Evolutionary conservation across 2,797 vertebrate species (phyloP).

Genomic region (Ambastaia sidthimunki): DNA sequence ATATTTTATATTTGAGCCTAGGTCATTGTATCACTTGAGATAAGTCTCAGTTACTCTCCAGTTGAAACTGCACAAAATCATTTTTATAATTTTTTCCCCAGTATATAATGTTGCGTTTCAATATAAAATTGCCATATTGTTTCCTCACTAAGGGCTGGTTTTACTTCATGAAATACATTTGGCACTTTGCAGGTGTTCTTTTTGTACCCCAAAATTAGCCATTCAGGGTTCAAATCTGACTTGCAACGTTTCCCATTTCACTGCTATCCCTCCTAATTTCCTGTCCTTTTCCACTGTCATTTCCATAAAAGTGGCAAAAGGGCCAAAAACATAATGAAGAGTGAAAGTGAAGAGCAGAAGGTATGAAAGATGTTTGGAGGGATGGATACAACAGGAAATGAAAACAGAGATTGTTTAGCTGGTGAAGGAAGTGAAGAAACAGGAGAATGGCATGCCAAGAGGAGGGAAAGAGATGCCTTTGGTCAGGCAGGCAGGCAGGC

Average conservation of each 20-base stretch:
- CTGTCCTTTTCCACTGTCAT: constrained; percentile 12
- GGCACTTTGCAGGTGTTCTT: background rate
- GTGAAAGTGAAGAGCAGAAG: constrained; percentile 6
- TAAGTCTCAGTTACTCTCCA: too few relatives aligned
- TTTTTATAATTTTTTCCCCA: too few relatives aligned
- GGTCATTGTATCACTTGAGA: too few relatives aligned
- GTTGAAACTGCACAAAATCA: too few relatives aligned
- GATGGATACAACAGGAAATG: constrained; percentile 42
- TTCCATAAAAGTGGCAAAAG: constrained; percentile 24
- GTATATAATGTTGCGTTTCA: too few relatives aligned
- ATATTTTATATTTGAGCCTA: background rate
- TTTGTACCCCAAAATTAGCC: background rate
- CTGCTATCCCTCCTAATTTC: constrained; percentile 7
- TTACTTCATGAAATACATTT: background rate
- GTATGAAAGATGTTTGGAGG: constrained; percentile 14
- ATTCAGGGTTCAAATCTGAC: background rate
- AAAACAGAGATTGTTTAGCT: constrained; percentile 24
- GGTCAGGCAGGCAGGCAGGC: constrained; percentile 42
- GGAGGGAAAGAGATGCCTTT: constrained; percentile 51
- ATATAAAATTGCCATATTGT: too few relatives aligned
- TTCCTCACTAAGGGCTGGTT: background rate
- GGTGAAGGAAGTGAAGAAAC: constrained; percentile 26
- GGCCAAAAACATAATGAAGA: constrained; percentile 21
- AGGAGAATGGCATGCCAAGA: constrained; percentile 27
- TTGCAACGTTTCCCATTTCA: background rate